A percentile compares a stretch with the other conserved stretches of the same genome.
phyloP scores from a whole-genome alignment of 35 echinoderm and acorn worm genomes.

The Strongylocentrotus purpuratus region DNA sequence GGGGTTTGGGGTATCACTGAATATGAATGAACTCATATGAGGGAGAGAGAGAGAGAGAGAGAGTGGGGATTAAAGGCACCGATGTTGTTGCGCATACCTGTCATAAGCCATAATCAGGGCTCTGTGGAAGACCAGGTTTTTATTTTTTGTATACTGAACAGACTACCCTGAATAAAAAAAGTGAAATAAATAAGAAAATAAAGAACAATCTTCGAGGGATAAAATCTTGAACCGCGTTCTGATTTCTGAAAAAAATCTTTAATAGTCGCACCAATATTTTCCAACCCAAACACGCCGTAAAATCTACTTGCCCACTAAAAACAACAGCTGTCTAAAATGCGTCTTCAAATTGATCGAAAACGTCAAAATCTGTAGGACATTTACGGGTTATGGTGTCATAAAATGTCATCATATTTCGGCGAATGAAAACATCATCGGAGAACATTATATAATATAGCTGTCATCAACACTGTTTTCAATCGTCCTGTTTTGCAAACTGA shows the following conservation, averaged over 20 bases:
- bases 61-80: neutral
- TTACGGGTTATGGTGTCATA: conserved; percentile 43
- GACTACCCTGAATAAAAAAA: too few species aligned
- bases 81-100: neutral
- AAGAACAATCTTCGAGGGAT: neutral
- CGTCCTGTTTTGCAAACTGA: neutral
- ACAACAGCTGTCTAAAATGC: neutral
- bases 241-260: neutral
- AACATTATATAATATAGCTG: conserved; percentile 31
- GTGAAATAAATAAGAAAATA: too few species aligned
- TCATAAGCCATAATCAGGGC: neutral
- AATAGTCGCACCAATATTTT: neutral
- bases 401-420: conserved; percentile 20
- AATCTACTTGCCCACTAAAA: conserved; percentile 20
- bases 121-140: too few species aligned
- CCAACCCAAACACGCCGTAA: neutral
- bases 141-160: too few species aligned
- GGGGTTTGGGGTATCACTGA: too few species aligned
- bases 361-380: conserved; percentile 19
- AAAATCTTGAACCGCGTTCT: neutral
- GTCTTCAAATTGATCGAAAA: conserved; percentile 16
- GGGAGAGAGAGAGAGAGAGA: too few species aligned
- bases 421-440: neutral
- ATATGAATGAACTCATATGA: too few species aligned
- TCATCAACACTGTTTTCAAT: neutral